Evolutionary conservation across 1,140 invertebrate genomes (phyloP), one percentile per base, ranked within the genome.

Genomic region (Drosophila pandora): DNA sequence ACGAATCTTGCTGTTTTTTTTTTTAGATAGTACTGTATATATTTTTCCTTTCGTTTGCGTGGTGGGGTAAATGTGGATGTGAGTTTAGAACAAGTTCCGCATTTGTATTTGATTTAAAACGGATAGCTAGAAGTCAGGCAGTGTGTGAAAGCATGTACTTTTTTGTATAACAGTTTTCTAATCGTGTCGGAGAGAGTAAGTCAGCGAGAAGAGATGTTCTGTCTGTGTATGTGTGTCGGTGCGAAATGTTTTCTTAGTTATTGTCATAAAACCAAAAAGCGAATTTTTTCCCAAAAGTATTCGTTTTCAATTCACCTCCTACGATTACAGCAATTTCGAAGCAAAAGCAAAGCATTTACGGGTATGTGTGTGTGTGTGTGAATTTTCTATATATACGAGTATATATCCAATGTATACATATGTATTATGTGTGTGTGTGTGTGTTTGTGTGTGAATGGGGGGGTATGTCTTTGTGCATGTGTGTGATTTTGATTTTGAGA

Each of bases 301-400:
- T 60, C 49, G 57, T 54, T 64, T 58, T 55, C 39, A 12, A 39
- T 45, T 70, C 47, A 64, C 63, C 63, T 67, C 60, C 49, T 53
- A 67, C 60, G 47, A 64, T 64, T 64, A 47, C 60, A 77, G 73
- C 74, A 77, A 77, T 63, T 76, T 77, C 47, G 48, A 77, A 77
- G 75, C 73, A 77, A 64, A 64, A 77, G 75, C 74, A 57, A 77
- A 77, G 75, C 75, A 77, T 70, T 70, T 70, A 69, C 60, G 39
- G 64, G 49, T 34, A 39, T 52, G 7, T 49, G 2, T 55, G 17
- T 49, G 2, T 55, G 17, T 37, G 21, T 56, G 41, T 53, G 34
- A 10, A 4, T 12, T 37, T 10, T 37, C 34, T 37, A 37, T 37
- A 37, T 37, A 37, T n/a, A 17, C 54, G 9, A 55, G 21, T 52